These are phyloP conservation scores for Pterocles gutturalis DNA, from an alignment of 2,113 vertebrate species.

Conservation along the genomic window DNA sequence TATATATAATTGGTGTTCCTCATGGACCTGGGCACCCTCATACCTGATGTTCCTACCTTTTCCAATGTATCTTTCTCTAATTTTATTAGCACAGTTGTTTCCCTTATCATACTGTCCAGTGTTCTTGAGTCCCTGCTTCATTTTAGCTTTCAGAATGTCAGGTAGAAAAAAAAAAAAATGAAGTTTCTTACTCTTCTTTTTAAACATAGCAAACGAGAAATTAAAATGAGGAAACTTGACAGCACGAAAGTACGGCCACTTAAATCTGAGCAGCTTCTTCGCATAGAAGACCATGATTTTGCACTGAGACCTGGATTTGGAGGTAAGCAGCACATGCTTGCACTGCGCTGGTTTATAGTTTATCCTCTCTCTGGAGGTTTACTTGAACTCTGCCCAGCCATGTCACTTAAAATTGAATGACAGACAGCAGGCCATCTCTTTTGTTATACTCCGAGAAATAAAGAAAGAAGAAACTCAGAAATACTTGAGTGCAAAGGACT, in stretches of 20 bases:
- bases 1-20: background rate
- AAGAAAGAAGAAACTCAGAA: background rate
- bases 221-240: constrained; percentile 86
- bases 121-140: background rate
- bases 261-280: constrained; percentile 88
- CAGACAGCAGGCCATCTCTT: background rate
- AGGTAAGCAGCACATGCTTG: constrained; percentile 75
- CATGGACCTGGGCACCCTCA: background rate
- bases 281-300: constrained; percentile 91
- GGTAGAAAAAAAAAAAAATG: background rate
- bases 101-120: background rate
- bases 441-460: background rate
- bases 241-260: constrained; percentile 86
- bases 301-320: constrained; percentile 92
- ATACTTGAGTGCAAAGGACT: background rate
- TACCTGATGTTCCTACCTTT: background rate
- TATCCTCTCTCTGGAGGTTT: background rate
- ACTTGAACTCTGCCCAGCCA: background rate
- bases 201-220: constrained; percentile 81
- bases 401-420: background rate
- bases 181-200: background rate
- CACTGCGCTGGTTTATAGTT: background rate
- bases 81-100: background rate
- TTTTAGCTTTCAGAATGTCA: background rate
- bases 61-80: background rate